These are phyloP conservation scores for Cetonia aurata DNA, from an alignment of 2,888 invertebrate genomes.

Conservation along the genomic window DNA sequence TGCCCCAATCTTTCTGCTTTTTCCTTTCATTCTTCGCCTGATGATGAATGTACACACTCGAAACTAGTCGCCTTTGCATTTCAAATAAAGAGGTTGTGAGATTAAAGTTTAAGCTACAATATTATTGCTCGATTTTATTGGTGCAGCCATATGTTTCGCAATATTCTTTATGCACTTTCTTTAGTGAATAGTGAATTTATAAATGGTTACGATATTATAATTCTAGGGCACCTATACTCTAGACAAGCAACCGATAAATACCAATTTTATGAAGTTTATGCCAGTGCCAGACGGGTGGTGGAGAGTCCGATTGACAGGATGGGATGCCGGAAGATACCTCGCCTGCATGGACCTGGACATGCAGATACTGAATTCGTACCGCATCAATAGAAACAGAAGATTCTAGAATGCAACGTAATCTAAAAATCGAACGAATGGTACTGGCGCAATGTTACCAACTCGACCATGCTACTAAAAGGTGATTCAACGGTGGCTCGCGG, in stretches of 20 bases:
- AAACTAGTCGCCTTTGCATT: no score
- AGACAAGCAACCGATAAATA: conserved; percentile 49
- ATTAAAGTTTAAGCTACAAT: no score
- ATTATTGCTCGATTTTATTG: no score
- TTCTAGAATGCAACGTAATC: conserved; percentile 1
- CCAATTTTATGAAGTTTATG: conserved; percentile 52
- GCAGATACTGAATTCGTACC: conserved; percentile 37
- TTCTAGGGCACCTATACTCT: conserved; percentile 55
- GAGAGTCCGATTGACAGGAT: conserved; percentile 56
- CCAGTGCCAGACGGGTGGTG: conserved; percentile 57
- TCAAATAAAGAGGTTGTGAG: no score
- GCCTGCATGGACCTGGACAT: conserved; percentile 54
- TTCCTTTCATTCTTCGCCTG: no score
- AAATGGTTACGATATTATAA: background rate
- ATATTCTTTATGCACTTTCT: no score
- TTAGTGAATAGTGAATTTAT: no score
- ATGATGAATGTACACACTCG: no score
- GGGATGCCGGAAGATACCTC: conserved; percentile 50
- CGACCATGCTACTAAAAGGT: background rate
- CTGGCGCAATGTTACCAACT: background rate
- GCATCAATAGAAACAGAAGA: conserved; percentile 22
- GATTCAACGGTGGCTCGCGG: conserved; percentile 14
- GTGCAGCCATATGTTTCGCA: no score
- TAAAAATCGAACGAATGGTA: background rate
- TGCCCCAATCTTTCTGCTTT: no score